Base-by-base conservation (phyloP, 2,797 vertebrate genomes). In the Cuculus canorus region DNA sequence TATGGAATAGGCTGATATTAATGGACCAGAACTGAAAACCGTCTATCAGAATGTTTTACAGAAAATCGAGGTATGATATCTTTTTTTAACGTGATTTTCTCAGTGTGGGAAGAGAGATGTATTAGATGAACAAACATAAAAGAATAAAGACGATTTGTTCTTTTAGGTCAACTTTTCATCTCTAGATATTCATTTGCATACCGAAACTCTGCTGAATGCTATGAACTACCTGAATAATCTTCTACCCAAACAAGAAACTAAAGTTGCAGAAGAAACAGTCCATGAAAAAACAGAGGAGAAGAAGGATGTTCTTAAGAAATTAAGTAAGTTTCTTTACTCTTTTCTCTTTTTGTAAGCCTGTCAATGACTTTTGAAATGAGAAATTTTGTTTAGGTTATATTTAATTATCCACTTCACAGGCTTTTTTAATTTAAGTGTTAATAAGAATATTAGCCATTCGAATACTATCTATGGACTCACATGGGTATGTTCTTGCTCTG, bases 121-220 rank as follows among this genome's bases (percentile, higher is more conserved):
- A 10, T 39, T 79, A 32, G n/a, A 39, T 96, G 91, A 97, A 39
- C 39, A 39, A 13, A 39, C 39, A 39, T 39, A 39, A 39, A 39
- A 39, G 39, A 39, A 39, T 39, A 39, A 39, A 90, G 30, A 84
- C 35, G 48, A 5, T 15, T 87, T 91, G 30, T 94, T 95, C 53
- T 93, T 90, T 73, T 86, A 98, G 98, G 98, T 98, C 50, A 99
- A 98, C 96, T 99, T 99, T 97, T 99, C 99, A 24, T 99, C 99
- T 71, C 96, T 99, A 97, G 99, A 99, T 96, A 96, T 99, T 88
- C 98, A 99, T 97, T 98, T 99, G 81, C 99, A 99, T 89, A 99
- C 99, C 2, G 99, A 99, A 97, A 98, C 99, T 93, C 98, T 99
- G 56, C 97, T 99, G 72, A 99, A 98, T 96, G 97, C 99, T 79